phyloP scores from a whole-genome alignment of 92 coral and sea anemone genomes.

The Montipora capitata region DNA sequence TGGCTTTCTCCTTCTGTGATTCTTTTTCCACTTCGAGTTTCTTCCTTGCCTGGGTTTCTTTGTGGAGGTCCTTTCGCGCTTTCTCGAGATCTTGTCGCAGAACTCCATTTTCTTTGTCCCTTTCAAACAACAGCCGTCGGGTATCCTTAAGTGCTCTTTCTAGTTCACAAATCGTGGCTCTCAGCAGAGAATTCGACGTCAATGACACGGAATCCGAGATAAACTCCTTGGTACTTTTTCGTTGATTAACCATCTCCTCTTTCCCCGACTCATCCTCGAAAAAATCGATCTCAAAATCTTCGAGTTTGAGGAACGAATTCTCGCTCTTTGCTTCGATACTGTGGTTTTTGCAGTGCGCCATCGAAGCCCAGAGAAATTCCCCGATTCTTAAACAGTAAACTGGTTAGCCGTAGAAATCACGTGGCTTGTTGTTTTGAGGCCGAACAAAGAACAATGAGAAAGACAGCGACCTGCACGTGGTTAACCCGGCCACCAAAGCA shows the following conservation, averaged over 20 bases:
- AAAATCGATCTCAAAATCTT: constrained; percentile 70
- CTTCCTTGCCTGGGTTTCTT: constrained; percentile 84
- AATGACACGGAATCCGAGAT: constrained; percentile 78
- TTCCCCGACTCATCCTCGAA: constrained; percentile 68
- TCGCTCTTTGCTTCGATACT: neutral
- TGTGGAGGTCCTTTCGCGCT: constrained; percentile 90
- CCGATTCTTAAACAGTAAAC: neutral
- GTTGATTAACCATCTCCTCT: constrained; percentile 27
- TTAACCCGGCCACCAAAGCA: constrained; percentile 7
- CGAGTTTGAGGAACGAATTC: constrained; percentile 9
- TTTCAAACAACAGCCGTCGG: constrained; percentile 79
- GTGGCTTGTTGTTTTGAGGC: constrained; percentile 28
- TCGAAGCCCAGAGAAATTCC: neutral
- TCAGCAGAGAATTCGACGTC: constrained; percentile 86
- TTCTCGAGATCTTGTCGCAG: constrained; percentile 90
- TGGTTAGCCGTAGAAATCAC: constrained; percentile 27
- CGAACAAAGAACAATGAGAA: constrained; percentile 41
- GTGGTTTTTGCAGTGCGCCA: constrained; percentile 22
- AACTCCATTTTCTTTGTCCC: constrained; percentile 88
- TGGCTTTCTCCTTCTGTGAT: constrained; percentile 56
- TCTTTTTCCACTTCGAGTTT: constrained; percentile 66
- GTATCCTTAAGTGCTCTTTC: constrained; percentile 96
- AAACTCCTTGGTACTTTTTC: constrained; percentile 31
- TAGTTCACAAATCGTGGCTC: constrained; percentile 94
- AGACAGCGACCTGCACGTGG: constrained; percentile 21